These are phyloP conservation scores for Tachycineta bicolor DNA, from an alignment of 2,113 vertebrate genomes.

Conservation along the genomic window DNA sequence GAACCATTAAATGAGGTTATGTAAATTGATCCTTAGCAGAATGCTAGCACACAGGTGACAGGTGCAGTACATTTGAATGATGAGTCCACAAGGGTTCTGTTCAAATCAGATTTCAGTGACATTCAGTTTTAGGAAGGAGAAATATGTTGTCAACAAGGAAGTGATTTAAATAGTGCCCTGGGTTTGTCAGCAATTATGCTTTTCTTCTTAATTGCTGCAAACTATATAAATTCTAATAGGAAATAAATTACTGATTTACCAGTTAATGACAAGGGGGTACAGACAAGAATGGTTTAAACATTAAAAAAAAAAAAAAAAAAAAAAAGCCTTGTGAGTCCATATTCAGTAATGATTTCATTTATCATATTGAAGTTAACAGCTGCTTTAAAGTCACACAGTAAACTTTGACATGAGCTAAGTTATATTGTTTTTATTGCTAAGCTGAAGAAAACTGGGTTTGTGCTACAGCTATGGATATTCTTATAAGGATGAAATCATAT, in stretches of 20 bases:
- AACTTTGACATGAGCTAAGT: slow-evolving; percentile 73
- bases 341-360: slow-evolving; percentile 74
- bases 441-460: not conserved
- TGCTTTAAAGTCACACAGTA: slow-evolving; percentile 69
- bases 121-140: slow-evolving; percentile 88
- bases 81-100: slow-evolving; percentile 85
- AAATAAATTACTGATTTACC: slow-evolving; percentile 87
- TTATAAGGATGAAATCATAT: not conserved
- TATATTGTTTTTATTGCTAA: slow-evolving; percentile 44
- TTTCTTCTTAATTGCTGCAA: slow-evolving; percentile 87
- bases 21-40: slow-evolving; percentile 99
- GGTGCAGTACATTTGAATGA: slow-evolving; percentile 93
- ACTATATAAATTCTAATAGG: slow-evolving; percentile 87
- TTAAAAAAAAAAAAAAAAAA: slow-evolving; percentile 42
- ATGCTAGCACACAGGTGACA: slow-evolving; percentile 99
- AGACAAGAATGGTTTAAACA: slow-evolving; percentile 77
- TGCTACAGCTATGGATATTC: not conserved
- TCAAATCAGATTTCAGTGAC: slow-evolving; percentile 88
- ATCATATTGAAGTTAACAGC: slow-evolving; percentile 75
- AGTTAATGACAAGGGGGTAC: slow-evolving; percentile 84
- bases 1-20: slow-evolving; percentile 99
- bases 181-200: slow-evolving; percentile 86
- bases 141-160: slow-evolving; percentile 88
- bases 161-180: slow-evolving; percentile 88
- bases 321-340: slow-evolving; percentile 71